phyloP scores from a whole-genome alignment of 1,140 invertebrate species.

The Pentalonia nigronervosa region DNA sequence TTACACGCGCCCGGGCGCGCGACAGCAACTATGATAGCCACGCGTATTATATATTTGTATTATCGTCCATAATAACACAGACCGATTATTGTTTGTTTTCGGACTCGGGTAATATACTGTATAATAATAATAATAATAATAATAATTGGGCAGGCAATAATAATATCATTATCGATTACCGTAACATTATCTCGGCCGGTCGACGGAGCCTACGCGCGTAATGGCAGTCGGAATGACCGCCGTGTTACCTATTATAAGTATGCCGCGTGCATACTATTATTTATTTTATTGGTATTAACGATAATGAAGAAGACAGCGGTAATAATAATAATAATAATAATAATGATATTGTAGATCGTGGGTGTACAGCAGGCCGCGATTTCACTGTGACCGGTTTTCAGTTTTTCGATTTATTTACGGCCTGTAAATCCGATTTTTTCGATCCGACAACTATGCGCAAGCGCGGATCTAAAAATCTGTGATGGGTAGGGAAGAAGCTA shows the following conservation, averaged over 20 bases:
- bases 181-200: background rate
- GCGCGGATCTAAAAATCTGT: no score
- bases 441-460: background rate
- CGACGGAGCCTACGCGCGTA: no score
- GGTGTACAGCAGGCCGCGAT: background rate
- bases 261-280: background rate
- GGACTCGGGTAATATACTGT: background rate
- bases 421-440: background rate
- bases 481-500: no score
- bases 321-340: background rate
- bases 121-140: no score
- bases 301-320: background rate
- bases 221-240: no score
- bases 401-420: background rate
- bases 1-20: background rate
- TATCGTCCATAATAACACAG: background rate
- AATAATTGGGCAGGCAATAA: no score
- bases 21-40: background rate
- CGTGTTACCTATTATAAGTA: no score
- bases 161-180: background rate
- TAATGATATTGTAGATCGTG: no score
- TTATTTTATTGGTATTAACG: background rate
- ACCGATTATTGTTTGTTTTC: background rate
- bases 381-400: background rate
- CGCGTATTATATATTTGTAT: background rate